These are phyloP conservation scores for Papilio elwesi DNA, from an alignment of 2,888 invertebrate species.

Conservation along the genomic window DNA sequence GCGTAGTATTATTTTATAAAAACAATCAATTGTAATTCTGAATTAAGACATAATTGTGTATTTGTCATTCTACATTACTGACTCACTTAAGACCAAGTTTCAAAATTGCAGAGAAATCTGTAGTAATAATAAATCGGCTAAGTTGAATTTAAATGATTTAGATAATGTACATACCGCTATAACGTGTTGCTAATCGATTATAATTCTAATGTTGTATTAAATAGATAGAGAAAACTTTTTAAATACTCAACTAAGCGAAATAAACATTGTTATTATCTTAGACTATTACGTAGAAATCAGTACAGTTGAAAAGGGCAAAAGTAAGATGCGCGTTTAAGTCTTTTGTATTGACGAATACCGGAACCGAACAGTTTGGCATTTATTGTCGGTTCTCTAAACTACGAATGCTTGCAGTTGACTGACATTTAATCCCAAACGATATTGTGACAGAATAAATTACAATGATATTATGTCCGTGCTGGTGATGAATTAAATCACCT, in stretches of 20 bases:
- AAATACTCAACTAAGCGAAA: background rate
- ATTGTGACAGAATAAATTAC: constrained; percentile 15
- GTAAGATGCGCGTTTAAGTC: constrained; percentile 53
- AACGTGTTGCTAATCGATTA: no score
- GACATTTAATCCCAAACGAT: constrained; percentile 18
- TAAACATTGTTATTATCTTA: background rate
- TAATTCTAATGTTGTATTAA: background rate
- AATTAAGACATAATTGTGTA: no score
- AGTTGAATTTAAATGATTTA: no score
- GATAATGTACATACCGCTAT: no score
- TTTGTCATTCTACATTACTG: no score
- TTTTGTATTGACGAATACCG: constrained; percentile 48
- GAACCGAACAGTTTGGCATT: constrained; percentile 16
- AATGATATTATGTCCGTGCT: background rate
- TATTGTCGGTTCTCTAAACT: constrained; percentile 1
- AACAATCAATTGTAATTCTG: no score
- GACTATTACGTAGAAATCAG: constrained; percentile 23
- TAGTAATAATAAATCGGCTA: no score
- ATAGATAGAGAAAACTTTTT: background rate
- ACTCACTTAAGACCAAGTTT: no score
- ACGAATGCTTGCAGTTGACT: constrained; percentile 10
- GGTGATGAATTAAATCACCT: constrained; percentile 2
- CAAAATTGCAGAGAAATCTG: no score
- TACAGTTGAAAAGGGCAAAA: constrained; percentile 16
- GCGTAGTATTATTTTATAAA: no score